These are phyloP conservation scores for Notothenia coriiceps DNA, from an alignment of 2,113 vertebrate species.

Conservation along the genomic window DNA sequence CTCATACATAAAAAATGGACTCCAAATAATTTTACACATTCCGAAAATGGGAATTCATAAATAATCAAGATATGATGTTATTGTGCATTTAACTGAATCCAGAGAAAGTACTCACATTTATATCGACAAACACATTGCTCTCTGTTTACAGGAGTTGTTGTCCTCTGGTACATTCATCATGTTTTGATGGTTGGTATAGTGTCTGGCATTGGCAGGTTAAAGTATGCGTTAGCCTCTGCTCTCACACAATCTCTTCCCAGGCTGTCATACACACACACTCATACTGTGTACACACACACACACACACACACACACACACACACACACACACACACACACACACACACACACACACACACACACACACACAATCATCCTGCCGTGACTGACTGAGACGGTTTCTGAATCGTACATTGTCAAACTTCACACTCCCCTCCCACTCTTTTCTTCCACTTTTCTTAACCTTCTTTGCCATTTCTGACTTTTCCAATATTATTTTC, in stretches of 20 bases:
- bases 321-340: constrained; percentile 31
- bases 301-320: constrained; percentile 35
- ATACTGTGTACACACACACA: constrained; percentile 19
- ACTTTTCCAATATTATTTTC: constrained; percentile 40
- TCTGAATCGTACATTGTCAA: constrained; percentile 46
- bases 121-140: not conserved
- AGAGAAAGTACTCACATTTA: not conserved
- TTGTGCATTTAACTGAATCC: not conserved
- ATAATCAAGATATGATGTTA: not conserved
- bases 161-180: constrained; percentile 17
- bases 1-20: not conserved
- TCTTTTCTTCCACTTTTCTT: constrained; percentile 30
- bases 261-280: constrained; percentile 44
- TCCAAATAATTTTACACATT: not conserved
- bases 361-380: constrained; percentile 13
- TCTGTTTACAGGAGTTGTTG: constrained; percentile 5
- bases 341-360: constrained; percentile 22
- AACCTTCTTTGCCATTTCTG: constrained; percentile 5
- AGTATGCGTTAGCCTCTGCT: constrained; percentile 31
- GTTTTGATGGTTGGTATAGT: constrained; percentile 21
- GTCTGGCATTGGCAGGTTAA: constrained; percentile 29
- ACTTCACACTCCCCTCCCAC: constrained; percentile 31
- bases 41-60: not conserved
- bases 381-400: constrained; percentile 43
- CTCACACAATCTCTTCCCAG: constrained; percentile 12